A percentile compares a stretch with the other conserved stretches of the same genome.
Conservation (phyloP, 2,113 vertebrate genomes). For the Crotalus horridus region DNA sequence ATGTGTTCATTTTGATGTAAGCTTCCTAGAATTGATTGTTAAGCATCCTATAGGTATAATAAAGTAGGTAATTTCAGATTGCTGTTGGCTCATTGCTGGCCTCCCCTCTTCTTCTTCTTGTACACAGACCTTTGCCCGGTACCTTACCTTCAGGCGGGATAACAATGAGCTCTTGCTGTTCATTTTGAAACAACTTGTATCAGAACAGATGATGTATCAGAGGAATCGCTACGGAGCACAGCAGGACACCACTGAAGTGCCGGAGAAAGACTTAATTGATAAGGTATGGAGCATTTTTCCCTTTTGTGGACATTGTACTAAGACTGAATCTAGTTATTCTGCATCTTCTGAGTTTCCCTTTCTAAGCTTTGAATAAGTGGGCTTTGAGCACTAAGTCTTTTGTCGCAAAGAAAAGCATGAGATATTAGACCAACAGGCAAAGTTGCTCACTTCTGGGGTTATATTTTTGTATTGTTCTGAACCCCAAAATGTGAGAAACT, state of each 20-base stretch:
- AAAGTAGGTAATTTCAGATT: not conserved
- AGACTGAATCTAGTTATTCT: not conserved
- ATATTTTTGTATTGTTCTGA: not conserved
- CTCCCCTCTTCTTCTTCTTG: not conserved
- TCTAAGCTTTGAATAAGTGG: not conserved
- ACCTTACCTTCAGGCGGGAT: conserved; percentile 90
- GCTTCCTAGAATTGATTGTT: not conserved
- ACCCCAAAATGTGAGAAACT: not conserved
- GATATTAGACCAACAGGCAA: not conserved
- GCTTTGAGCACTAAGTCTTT: not conserved
- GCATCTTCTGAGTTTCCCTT: not conserved
- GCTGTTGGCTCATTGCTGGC: not conserved
- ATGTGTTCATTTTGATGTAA: not conserved
- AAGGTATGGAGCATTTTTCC: conserved; percentile 73
- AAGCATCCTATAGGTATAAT: not conserved
- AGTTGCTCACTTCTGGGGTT: not conserved
- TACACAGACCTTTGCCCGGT: conserved; percentile 87
- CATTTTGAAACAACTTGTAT: conserved; percentile 92
- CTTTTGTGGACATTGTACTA: not conserved
- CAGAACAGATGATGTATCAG: conserved; percentile 91
- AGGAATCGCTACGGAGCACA: conserved; percentile 92
- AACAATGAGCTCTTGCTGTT: conserved; percentile 97
- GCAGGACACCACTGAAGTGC: conserved; percentile 86
- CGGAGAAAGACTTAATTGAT: conserved; percentile 90
- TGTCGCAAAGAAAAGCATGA: not conserved